These are phyloP conservation scores for Cryptotis parvus DNA, from an alignment of 2,113 vertebrate genomes.

Conservation along the genomic window DNA sequence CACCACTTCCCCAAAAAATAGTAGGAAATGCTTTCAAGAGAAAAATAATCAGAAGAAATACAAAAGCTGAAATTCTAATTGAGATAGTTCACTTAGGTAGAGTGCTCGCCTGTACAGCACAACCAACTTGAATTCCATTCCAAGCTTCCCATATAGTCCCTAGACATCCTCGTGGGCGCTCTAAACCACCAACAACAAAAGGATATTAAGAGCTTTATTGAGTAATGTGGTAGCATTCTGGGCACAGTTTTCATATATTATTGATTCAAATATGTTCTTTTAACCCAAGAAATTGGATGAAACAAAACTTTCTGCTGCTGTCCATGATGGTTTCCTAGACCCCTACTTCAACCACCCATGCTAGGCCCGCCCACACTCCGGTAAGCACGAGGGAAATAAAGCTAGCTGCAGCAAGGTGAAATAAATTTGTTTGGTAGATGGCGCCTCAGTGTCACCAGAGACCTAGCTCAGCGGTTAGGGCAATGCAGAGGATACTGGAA, in stretches of 20 bases:
- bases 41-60: not conserved
- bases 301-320: conserved; percentile 59
- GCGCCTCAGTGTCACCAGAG: not conserved
- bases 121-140: no score
- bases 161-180: no score
- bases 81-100: no score
- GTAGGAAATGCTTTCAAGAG: no score
- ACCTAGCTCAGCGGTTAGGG: rapidly evolving
- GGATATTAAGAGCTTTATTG: not conserved
- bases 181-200: no score
- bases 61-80: not conserved
- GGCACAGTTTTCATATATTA: not conserved
- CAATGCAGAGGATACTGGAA: not conserved
- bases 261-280: not conserved
- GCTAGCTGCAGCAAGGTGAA: not conserved
- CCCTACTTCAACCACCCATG: conserved; percentile 43
- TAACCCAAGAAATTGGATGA: conserved; percentile 65
- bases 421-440: not conserved
- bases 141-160: no score
- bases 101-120: no score
- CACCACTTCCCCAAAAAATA: no score
- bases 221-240: not conserved
- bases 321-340: conserved; percentile 70
- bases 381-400: conserved; percentile 10
- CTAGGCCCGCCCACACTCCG: conserved; percentile 31